Base-by-base conservation (phyloP, 2,797 vertebrate genomes). In the Ctenopoma multispine region DNA sequence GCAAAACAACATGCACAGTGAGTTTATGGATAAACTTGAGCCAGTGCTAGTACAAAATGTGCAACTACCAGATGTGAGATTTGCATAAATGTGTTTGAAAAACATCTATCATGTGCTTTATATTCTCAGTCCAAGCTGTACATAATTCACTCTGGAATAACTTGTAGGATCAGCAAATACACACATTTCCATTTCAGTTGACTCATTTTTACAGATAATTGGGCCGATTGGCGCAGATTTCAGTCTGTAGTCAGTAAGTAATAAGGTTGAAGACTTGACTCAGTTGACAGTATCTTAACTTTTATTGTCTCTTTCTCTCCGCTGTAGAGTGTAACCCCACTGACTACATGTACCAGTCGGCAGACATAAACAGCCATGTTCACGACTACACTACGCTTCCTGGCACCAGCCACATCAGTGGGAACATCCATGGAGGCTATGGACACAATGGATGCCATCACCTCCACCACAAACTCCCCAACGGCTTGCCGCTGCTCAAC, bases 271-370 rank as follows among this genome's bases (percentile, higher is more conserved):
- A 29, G 27, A 29, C 4, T 5, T 29, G 4, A 5, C 27, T 29
- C 5, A 34, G 10, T 34, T 34, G 34, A 34, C 34, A 34, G 10
- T 34, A 38, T 38, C 36, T 38, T 13, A 38, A 12, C 12, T 13
- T 38, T 38, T 38, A 12, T 38, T 13, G 10, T 38, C 7, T n/a
- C 38, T 63, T 14, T 69, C 67, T 61, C 81, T 60, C 62, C 23
- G 9, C 66, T 72, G n/a, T 79, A 99, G 97, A 99, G 23, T 98
- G 96, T 0, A 96, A 98, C 87, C 95, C 96, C 49, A 95, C 97
- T 0, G 93, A 96, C 23, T 98, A 98, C 64, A 92, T 97, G 61
- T 98, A 93, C 89, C 97, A 96, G 87, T 93, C 96, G 0, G 88
- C 96, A 0, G 96, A 98, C 50, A 81, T 97, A 85, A 96, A 82